These are phyloP conservation scores for Brienomyrus brachyistius DNA, from an alignment of 2,113 vertebrate species.

Conservation along the genomic window DNA sequence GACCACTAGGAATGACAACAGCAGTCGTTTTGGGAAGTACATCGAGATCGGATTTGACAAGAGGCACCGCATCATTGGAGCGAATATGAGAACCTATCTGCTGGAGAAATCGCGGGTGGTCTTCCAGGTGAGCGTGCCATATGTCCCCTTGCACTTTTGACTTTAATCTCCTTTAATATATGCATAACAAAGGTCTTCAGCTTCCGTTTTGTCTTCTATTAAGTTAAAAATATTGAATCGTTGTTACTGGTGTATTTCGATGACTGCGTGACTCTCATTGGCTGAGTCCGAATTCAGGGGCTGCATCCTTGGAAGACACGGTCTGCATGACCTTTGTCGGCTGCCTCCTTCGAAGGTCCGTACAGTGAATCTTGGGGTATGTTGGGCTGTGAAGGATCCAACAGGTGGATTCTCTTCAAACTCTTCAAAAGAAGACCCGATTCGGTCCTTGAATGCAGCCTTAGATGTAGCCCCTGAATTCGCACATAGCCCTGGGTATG, in stretches of 20 bases:
- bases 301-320: background rate
- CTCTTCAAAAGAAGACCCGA: background rate
- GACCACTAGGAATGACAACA: constrained; percentile 97
- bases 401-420: background rate
- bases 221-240: background rate
- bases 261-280: background rate
- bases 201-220: background rate
- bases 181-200: background rate
- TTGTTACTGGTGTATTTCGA: background rate
- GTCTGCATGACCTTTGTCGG: background rate
- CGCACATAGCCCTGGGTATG: background rate
- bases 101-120: constrained; percentile 95
- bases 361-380: background rate
- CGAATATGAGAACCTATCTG: constrained; percentile 98
- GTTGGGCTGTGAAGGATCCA: background rate
- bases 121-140: constrained; percentile 79
- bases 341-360: background rate
- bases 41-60: constrained; percentile 97
- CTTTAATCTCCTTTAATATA: background rate
- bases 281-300: background rate
- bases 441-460: background rate
- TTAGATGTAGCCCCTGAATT: background rate
- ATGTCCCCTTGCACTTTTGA: background rate
- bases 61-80: constrained; percentile 85
- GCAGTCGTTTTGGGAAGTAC: constrained; percentile 97